These are phyloP conservation scores for Phycodurus eques DNA, from an alignment of 2,113 vertebrate species.

Conservation along the genomic window DNA sequence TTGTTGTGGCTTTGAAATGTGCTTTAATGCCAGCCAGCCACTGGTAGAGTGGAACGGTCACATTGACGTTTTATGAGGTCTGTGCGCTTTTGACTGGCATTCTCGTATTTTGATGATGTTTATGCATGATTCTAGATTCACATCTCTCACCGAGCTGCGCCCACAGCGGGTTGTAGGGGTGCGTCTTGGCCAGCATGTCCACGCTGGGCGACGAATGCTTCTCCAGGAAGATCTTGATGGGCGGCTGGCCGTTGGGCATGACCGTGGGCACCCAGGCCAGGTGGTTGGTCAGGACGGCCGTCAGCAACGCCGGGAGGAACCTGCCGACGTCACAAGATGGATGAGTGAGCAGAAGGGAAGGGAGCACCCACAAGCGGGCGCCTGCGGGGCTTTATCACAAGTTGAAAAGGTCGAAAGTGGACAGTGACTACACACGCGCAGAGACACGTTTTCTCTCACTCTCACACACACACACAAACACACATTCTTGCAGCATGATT, in stretches of 20 bases:
- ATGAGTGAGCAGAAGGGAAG: neutral
- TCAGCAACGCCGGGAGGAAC: conserved; percentile 95
- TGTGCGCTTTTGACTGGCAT: neutral
- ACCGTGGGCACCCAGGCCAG: conserved; percentile 98
- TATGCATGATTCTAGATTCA: no score
- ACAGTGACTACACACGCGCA: neutral
- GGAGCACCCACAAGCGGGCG: neutral
- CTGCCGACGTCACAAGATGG: conserved; percentile 60
- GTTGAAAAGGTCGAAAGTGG: neutral
- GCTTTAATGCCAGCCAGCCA: no score
- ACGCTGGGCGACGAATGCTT: conserved; percentile 98
- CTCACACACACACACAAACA: neutral
- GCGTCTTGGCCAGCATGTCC: conserved; percentile 95
- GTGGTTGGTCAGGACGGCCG: conserved; percentile 95
- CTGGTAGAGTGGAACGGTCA: no score
- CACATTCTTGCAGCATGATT: conserved; percentile 33
- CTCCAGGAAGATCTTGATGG: conserved; percentile 95
- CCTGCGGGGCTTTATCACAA: neutral
- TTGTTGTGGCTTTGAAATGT: no score
- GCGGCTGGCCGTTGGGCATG: conserved; percentile 97
- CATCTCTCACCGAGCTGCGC: conserved; percentile 87
- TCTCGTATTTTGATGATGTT: neutral
- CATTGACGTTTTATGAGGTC: neutral
- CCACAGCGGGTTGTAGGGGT: conserved; percentile 98
- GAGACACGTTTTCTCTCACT: neutral